These are phyloP conservation scores for Chironomus tepperi DNA, from an alignment of 1,140 invertebrate genomes.

Conservation along the genomic window DNA sequence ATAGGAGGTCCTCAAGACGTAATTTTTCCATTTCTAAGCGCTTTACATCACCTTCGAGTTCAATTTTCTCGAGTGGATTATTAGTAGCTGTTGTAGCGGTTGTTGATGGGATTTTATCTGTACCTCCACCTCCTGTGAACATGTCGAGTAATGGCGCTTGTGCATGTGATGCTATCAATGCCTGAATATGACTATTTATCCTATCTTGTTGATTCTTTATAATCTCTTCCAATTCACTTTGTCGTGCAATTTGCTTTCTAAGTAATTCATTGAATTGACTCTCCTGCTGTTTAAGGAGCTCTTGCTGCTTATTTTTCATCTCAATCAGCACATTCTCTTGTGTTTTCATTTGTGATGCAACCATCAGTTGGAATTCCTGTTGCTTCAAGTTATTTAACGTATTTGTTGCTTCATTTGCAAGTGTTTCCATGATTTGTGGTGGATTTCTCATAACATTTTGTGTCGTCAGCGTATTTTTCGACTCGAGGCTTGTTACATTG, in stretches of 20 bases:
- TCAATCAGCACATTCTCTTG: conserved; percentile 42
- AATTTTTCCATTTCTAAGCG: conserved; percentile 40
- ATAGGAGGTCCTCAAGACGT: conserved; percentile 36
- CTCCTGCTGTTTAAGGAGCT: conserved; percentile 40
- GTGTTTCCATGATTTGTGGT: conserved; percentile 26
- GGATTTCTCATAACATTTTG: conserved; percentile 31
- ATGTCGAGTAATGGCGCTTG: not conserved
- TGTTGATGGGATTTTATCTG: not conserved
- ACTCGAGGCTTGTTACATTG: not conserved
- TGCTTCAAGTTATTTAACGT: conserved; percentile 41
- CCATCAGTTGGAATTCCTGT: conserved; percentile 43
- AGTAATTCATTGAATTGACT: conserved; percentile 41
- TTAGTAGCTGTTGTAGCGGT: not conserved
- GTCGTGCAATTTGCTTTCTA: conserved; percentile 42
- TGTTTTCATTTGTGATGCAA: conserved; percentile 44
- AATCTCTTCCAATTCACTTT: conserved; percentile 43
- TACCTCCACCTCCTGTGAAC: not conserved
- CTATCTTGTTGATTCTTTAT: conserved; percentile 44
- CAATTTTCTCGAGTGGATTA: conserved; percentile 30
- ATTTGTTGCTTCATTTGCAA: conserved; percentile 36
- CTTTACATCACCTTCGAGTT: conserved; percentile 38
- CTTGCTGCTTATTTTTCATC: conserved; percentile 42
- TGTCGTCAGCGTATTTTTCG: not conserved
- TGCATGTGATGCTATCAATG: conserved; percentile 39
- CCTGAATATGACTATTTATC: conserved; percentile 44